Conservation (phyloP, 2,113 vertebrate genomes). For the Microtus ochrogaster region DNA sequence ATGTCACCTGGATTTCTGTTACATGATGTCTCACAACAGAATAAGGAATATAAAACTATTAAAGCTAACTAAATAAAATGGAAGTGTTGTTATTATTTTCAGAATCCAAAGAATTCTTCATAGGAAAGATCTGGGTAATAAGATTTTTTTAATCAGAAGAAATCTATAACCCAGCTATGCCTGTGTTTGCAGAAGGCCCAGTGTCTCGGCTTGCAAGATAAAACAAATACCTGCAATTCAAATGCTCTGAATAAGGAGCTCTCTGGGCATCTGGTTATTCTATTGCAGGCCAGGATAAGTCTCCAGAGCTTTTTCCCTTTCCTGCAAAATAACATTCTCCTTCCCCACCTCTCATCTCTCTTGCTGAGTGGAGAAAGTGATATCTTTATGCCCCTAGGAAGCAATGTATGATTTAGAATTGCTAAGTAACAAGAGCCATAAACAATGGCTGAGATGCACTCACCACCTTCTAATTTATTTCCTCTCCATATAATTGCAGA, state of each 20-base stretch:
- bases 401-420: conserved; percentile 76
- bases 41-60: not conserved
- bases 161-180: not conserved
- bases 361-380: conserved; percentile 66
- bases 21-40: not conserved
- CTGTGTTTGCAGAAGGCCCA: conserved; percentile 51
- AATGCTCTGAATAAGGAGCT: conserved; percentile 38
- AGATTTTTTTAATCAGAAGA: conserved; percentile 46
- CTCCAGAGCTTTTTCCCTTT: conserved; percentile 65
- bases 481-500: conserved; percentile 67
- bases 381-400: conserved; percentile 74
- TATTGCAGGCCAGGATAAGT: conserved; percentile 47
- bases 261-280: conserved; percentile 30
- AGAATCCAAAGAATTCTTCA: conserved; percentile 1
- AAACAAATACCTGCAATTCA: conserved; percentile 45
- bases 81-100: not conserved
- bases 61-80: not conserved
- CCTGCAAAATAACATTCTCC: conserved; percentile 65
- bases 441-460: conserved; percentile 71
- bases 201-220: conserved; percentile 2
- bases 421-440: conserved; percentile 70
- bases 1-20: not conserved
- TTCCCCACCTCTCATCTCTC: conserved; percentile 71
- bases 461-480: conserved; percentile 75
- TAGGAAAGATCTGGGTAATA: conserved; percentile 33